These are phyloP conservation scores for Champsocephalus esox DNA, from an alignment of 2,797 vertebrate genomes.

Conservation along the genomic window DNA sequence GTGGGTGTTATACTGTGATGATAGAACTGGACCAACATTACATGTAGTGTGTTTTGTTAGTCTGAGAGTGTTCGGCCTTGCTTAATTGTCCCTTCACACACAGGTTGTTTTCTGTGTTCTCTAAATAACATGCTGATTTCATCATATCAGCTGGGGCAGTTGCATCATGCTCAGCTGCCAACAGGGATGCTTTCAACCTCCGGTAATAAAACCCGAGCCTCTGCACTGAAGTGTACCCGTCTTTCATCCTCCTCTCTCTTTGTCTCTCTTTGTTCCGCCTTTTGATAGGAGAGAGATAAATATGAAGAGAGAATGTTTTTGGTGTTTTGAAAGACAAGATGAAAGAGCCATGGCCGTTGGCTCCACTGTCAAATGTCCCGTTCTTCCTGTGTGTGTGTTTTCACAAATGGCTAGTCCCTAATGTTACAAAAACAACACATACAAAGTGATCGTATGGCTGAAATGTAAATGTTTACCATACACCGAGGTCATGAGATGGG, in stretches of 20 bases:
- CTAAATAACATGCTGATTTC: slow-evolving; percentile 58
- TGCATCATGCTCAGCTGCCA: slow-evolving; percentile 71
- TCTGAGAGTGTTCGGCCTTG: neutral
- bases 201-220: slow-evolving; percentile 60
- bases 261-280: slow-evolving; percentile 64
- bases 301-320: slow-evolving; percentile 57
- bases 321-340: slow-evolving; percentile 61
- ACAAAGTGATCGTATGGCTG: neutral
- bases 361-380: slow-evolving; percentile 37
- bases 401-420: too few species aligned
- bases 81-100: slow-evolving; percentile 22
- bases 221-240: slow-evolving; percentile 61
- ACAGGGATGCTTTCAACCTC: slow-evolving; percentile 63
- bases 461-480: slow-evolving; percentile 1
- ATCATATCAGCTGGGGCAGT: slow-evolving; percentile 58
- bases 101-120: slow-evolving; percentile 58
- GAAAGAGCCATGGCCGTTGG: slow-evolving; percentile 48
- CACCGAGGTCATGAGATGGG: neutral
- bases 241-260: slow-evolving; percentile 65
- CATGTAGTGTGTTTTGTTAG: neutral
- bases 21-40: neutral
- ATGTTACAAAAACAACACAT: neutral
- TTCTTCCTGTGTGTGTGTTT: neutral
- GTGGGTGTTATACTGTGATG: too few species aligned
- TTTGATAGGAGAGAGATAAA: slow-evolving; percentile 63